Percentiles rank a stretch among this genome's conserved stretches.
These are phyloP conservation scores for Eubasilissa splendida DNA, from an alignment of 2,888 invertebrate species.

Conservation along the genomic window DNA sequence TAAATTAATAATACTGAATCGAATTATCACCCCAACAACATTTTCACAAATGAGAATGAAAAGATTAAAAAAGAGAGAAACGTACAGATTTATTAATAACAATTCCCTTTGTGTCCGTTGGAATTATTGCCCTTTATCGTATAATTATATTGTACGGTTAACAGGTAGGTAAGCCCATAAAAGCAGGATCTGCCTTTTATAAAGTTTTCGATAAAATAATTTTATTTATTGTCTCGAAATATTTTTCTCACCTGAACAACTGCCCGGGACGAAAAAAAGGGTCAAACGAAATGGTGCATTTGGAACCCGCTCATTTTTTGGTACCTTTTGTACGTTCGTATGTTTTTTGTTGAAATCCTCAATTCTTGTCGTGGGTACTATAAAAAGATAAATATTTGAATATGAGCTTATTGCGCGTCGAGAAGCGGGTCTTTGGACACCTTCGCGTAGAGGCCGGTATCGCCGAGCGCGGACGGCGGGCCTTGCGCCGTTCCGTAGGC, in stretches of 20 bases:
- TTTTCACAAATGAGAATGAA: slow-evolving; percentile 5
- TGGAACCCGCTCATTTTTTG: slow-evolving; percentile 33
- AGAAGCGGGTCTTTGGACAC: background rate
- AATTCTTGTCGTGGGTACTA: slow-evolving; percentile 47
- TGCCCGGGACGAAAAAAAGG: slow-evolving; percentile 28
- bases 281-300: slow-evolving; percentile 43
- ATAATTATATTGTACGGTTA: slow-evolving; percentile 29
- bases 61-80: background rate
- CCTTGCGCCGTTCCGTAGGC: slow-evolving; percentile 16
- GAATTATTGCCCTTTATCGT: slow-evolving; percentile 28
- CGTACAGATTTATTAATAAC: slow-evolving; percentile 10
- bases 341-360: slow-evolving; percentile 53
- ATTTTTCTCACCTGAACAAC: slow-evolving; percentile 39
- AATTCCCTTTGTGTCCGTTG: slow-evolving; percentile 22
- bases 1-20: slow-evolving; percentile 3
- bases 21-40: slow-evolving; percentile 13
- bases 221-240: slow-evolving; percentile 47
- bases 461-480: background rate
- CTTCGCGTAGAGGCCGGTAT: background rate
- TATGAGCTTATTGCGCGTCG: background rate
- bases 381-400: slow-evolving; percentile 45
- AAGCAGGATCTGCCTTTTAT: slow-evolving; percentile 26
- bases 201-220: slow-evolving; percentile 37
- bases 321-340: slow-evolving; percentile 35
- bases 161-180: slow-evolving; percentile 48